Conservation (phyloP, 2,888 invertebrate genomes). For the Yponomeuta evonymella region DNA sequence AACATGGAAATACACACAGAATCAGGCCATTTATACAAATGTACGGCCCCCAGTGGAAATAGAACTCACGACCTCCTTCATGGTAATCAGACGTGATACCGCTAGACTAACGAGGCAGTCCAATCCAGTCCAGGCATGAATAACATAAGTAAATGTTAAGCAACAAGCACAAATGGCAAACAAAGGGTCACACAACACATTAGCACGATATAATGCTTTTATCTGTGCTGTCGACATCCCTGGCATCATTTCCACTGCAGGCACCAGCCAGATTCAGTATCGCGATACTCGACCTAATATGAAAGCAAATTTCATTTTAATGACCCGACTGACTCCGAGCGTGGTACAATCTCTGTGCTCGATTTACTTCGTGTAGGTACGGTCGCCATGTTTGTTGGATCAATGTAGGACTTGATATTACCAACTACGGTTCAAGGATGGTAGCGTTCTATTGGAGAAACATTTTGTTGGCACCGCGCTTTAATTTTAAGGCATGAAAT, state of each 20-base stretch:
- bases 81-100: too few relatives aligned
- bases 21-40: too few relatives aligned
- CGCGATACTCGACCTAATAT: conserved; percentile 33
- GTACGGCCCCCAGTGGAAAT: too few relatives aligned
- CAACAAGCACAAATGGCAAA: too few relatives aligned
- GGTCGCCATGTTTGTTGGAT: background rate
- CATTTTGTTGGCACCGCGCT: too few relatives aligned
- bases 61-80: too few relatives aligned
- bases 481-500: too few relatives aligned
- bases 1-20: too few relatives aligned
- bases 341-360: background rate
- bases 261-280: conserved; percentile 11
- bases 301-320: conserved; percentile 71
- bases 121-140: too few relatives aligned
- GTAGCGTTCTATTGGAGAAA: too few relatives aligned
- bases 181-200: conserved; percentile 28
- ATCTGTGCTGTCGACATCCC: background rate
- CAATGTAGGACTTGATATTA: background rate
- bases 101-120: too few relatives aligned
- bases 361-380: background rate
- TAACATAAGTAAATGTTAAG: too few relatives aligned
- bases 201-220: background rate
- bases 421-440: background rate
- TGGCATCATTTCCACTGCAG: conserved; percentile 27
- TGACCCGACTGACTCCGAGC: conserved; percentile 34